Evolutionary conservation across 1,140 invertebrate species (phyloP), one percentile per base, ranked within the genome.

Genomic region (Drosophila rhopaloa): DNA sequence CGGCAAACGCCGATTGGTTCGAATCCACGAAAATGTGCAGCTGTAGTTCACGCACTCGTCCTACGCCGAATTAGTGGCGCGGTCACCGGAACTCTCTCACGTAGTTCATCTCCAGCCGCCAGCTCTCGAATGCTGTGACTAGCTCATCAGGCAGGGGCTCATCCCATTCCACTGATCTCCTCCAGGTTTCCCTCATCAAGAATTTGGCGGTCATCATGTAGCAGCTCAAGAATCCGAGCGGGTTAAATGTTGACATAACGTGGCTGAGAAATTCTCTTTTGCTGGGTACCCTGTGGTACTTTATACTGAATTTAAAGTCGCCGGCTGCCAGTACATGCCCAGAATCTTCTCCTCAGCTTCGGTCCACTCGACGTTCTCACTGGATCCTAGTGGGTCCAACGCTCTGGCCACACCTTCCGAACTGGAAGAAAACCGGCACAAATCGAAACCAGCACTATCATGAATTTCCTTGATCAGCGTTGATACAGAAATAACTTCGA

Each of bases 331-430:
- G 7, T 19, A 53, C 50, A 53, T 37, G 29, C 50, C 14, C 10
- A 53, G 4, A 29, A 57, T 14, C 5, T 43, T 57, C 40, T 57
- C 24, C 40, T 57, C 10, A 14, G 55, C 14, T 53, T 53, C 14
- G 14, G 14, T 37, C 32, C 14, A 53, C n/a, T 40, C 11, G n/a
- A n/a, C 13, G 11, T 40, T 40, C 4, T 40, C 9, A 5, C 27
- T 51, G 27, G 48, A 16, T 51, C 27, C 27, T 32, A 16, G 27
- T 16, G 27, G 47, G 4, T 51, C 35, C 10, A 51, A 35, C 10
- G 29, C 50, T 2, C 10, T 51, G 27, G 35, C 50, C 27, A 51
- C 27, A 35, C 9, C 7, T 16, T 27, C 27, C 5, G 50, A 32
- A 16, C 38, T 40, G 11, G 13, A 40, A 13, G 11, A 40, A 13